These are phyloP conservation scores for Peromyscus leucopus DNA, from an alignment of 2,113 vertebrate species.

Conservation along the genomic window DNA sequence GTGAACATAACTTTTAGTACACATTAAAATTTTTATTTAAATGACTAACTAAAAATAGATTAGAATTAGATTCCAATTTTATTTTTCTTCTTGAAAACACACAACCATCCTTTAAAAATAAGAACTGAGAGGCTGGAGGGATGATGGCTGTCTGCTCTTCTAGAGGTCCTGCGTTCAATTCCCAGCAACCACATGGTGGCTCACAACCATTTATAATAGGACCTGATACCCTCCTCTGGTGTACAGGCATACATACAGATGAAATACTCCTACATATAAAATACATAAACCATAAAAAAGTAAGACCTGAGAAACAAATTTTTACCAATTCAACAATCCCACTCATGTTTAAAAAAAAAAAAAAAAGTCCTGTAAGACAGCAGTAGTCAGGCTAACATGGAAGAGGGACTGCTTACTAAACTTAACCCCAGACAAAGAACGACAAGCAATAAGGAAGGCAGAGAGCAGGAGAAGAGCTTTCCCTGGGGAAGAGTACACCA, in stretches of 20 bases:
- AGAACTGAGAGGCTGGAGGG: background rate
- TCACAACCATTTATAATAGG: background rate
- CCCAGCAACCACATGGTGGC: background rate
- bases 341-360: background rate
- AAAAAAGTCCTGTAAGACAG: background rate
- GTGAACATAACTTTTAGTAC: background rate
- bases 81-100: constrained; percentile 56
- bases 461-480: background rate
- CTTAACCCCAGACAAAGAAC: background rate
- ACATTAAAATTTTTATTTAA: background rate
- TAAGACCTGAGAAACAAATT: background rate
- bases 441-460: background rate
- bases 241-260: background rate
- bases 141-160: background rate
- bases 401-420: background rate
- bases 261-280: background rate
- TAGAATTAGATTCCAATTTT: background rate
- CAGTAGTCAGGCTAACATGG: background rate
- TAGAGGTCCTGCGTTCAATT: background rate
- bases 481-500: background rate
- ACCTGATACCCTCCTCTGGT: background rate
- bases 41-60: background rate
- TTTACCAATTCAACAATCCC: background rate
- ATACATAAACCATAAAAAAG: background rate
- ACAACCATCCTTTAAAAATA: background rate